Conservation (phyloP, 2,888 invertebrate species). For the Ennomos erosarius region DNA sequence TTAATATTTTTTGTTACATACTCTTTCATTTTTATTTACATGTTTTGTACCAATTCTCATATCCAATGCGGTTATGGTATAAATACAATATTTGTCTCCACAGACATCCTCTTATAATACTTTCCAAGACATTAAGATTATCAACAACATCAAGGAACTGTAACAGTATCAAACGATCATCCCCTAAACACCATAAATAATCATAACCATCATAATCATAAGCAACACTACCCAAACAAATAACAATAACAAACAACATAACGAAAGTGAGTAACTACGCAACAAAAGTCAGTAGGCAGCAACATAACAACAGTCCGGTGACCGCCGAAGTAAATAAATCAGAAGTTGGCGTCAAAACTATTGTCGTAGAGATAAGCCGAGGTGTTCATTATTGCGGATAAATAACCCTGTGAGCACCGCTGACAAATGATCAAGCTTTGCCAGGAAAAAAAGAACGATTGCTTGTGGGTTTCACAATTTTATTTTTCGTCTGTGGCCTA, state of each 20-base stretch:
- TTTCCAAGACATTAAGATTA: too few relatives aligned
- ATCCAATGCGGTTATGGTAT: too few relatives aligned
- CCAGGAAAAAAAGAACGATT: too few relatives aligned
- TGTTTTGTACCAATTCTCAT: too few relatives aligned
- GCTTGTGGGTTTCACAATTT: too few relatives aligned
- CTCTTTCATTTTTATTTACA: too few relatives aligned
- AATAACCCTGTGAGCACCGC: conserved; percentile 58
- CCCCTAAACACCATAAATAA: conserved; percentile 22
- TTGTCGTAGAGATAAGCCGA: conserved; percentile 62
- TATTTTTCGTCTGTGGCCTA: too few relatives aligned
- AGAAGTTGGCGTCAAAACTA: conserved; percentile 65
- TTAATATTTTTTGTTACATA: too few relatives aligned
- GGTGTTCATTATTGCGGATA: conserved; percentile 71
- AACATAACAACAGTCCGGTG: conserved; percentile 37
- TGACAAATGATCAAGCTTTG: too few relatives aligned
- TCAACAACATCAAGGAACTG: conserved; percentile 1
- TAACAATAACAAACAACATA: conserved; percentile 28
- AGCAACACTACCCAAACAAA: conserved; percentile 15
- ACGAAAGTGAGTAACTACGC: conserved; percentile 11
- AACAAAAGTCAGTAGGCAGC: conserved; percentile 29
- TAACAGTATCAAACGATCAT: conserved; percentile 7
- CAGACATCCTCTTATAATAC: too few relatives aligned
- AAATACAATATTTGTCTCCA: too few relatives aligned
- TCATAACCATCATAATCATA: conserved; percentile 16
- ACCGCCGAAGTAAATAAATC: conserved; percentile 68